These are phyloP conservation scores for Epizoanthus ramosus DNA, from an alignment of 92 coral and sea anemone species.

Conservation along the genomic window DNA sequence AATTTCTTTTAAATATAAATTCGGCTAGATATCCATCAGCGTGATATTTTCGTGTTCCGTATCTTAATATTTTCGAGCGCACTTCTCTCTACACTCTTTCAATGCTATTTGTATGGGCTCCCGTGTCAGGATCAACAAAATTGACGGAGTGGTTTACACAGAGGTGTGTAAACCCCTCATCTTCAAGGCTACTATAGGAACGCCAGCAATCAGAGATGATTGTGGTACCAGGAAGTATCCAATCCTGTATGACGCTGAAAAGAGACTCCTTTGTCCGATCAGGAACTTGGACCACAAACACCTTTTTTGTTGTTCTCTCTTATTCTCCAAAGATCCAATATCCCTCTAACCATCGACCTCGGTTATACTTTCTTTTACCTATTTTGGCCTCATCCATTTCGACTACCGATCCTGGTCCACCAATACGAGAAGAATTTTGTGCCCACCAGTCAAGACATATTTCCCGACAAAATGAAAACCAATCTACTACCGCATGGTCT, in stretches of 20 bases:
- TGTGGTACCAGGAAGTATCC: neutral
- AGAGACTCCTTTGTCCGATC: neutral
- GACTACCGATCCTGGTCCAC: neutral
- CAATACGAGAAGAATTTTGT: neutral
- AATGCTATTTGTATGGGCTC: conserved; percentile 5
- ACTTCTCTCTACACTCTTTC: no score
- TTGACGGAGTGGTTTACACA: neutral
- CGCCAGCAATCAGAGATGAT: conserved; percentile 4
- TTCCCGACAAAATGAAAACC: neutral
- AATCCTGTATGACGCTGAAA: neutral
- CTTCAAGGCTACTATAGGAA: neutral
- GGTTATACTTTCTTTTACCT: conserved; percentile 1
- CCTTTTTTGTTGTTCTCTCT: neutral
- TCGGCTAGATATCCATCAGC: no score
- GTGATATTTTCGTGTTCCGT: no score
- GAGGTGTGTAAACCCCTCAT: neutral
- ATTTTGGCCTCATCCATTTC: no score
- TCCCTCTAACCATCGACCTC: neutral
- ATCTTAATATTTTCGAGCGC: no score
- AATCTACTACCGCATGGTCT: conserved; percentile 13
- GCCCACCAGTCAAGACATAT: neutral
- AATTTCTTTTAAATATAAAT: no score
- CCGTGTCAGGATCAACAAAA: neutral
- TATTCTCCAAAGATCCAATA: neutral
- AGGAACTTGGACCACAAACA: neutral